phyloP scores from a whole-genome alignment of 2,113 vertebrate species.

The Passer domesticus region DNA sequence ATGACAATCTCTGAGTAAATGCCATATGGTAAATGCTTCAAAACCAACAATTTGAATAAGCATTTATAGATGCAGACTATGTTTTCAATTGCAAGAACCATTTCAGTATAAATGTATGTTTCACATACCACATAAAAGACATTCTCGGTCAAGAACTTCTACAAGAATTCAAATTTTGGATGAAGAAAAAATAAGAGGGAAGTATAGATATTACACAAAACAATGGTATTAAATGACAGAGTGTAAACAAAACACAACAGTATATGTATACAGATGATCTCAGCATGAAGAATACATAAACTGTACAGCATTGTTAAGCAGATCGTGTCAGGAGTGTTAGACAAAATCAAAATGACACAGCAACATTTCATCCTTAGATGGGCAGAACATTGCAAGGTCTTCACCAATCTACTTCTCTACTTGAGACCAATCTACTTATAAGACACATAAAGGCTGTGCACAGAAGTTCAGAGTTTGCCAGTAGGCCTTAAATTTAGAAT shows the following conservation, averaged over 20 bases:
- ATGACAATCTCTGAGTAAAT: conserved; percentile 61
- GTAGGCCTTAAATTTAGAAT: not conserved
- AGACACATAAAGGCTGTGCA: not conserved
- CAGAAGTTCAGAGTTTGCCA: not conserved
- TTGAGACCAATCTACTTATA: not conserved
- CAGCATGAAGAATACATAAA: not conserved
- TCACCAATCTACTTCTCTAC: not conserved
- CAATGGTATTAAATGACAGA: not conserved
- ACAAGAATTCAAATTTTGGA: conserved; percentile 40
- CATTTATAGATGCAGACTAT: conserved; percentile 69
- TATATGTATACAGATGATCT: not conserved
- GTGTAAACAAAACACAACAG: not conserved
- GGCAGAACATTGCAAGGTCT: not conserved
- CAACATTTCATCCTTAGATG: not conserved
- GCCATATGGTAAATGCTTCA: conserved; percentile 65
- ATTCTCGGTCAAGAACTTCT: conserved; percentile 27
- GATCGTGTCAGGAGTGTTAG: not conserved
- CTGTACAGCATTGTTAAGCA: not conserved
- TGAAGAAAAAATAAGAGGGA: conserved; percentile 24
- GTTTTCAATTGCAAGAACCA: conserved; percentile 77
- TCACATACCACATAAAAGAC: conserved; percentile 49
- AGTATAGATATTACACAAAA: not conserved
- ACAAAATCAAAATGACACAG: not conserved
- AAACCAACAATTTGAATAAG: conserved; percentile 68
- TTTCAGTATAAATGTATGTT: conserved; percentile 69